Percentiles rank a stretch among this genome's conserved stretches.
Evolutionary conservation across 1,140 invertebrate species (phyloP).

Genomic region (Pentalonia nigronervosa): DNA sequence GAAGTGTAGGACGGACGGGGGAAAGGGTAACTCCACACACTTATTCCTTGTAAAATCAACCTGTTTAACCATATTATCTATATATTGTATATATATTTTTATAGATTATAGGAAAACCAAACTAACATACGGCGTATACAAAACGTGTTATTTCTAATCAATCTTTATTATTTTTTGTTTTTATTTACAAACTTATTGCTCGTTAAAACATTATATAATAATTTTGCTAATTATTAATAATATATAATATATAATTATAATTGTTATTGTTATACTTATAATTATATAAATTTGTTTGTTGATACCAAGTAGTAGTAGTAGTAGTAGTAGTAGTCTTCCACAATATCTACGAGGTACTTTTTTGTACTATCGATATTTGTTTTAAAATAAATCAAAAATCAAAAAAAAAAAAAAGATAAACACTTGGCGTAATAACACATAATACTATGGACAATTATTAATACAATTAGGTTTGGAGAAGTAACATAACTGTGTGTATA

Average conservation of each 20-base stretch:
- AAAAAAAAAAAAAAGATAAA: slow-evolving; percentile 45
- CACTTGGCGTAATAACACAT: slow-evolving; percentile 47
- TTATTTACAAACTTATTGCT: slow-evolving; percentile 58
- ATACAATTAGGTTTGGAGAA: slow-evolving; percentile 22
- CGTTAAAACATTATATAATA: slow-evolving; percentile 55
- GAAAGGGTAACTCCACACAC: background rate
- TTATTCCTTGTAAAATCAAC: background rate
- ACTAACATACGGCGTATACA: background rate
- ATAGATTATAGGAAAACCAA: background rate
- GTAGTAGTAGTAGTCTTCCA: slow-evolving; percentile 54
- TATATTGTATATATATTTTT: background rate
- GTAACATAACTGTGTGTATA: slow-evolving; percentile 40
- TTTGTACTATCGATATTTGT: slow-evolving; percentile 58
- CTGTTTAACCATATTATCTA: background rate
- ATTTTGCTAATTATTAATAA: slow-evolving; percentile 52
- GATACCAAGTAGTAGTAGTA: slow-evolving; percentile 53
- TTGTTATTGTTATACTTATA: slow-evolving; percentile 39
- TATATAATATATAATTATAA: slow-evolving; percentile 54
- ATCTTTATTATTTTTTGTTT: slow-evolving; percentile 55
- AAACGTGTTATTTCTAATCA: slow-evolving; percentile 50
- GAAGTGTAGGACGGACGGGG: background rate
- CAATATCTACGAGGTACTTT: slow-evolving; percentile 55
- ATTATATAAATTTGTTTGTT: slow-evolving; percentile 50
- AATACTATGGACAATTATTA: slow-evolving; percentile 24
- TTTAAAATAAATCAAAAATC: slow-evolving; percentile 50